Evolutionary conservation across 2,113 vertebrate species (phyloP).

Genomic region (Stercorarius parasiticus): DNA sequence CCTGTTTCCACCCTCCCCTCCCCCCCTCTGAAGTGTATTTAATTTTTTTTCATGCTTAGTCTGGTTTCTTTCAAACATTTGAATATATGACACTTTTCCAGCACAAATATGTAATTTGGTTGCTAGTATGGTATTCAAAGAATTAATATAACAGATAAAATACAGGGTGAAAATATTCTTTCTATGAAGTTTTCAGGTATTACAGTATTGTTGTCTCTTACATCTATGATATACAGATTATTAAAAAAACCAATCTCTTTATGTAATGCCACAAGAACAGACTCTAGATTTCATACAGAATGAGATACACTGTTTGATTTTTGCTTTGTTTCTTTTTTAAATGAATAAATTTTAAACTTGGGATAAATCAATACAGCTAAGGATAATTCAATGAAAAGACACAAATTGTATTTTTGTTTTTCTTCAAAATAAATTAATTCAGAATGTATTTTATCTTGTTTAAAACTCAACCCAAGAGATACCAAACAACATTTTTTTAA

Average conservation of each 20-base stretch:
- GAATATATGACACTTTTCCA: neutral
- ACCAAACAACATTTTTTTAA: conserved; percentile 62
- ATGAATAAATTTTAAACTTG: conserved; percentile 56
- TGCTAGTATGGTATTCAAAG: neutral
- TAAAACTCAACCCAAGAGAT: conserved; percentile 62
- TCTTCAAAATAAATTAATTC: conserved; percentile 70
- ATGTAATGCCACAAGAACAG: neutral
- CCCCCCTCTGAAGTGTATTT: neutral
- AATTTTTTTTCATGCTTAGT: neutral
- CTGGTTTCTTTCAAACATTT: neutral
- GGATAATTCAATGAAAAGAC: conserved; percentile 73
- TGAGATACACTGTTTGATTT: neutral
- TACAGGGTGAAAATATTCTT: neutral
- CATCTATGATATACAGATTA: neutral
- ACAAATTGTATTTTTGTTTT: conserved; percentile 72
- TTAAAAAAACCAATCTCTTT: neutral
- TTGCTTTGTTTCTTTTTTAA: neutral
- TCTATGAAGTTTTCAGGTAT: neutral
- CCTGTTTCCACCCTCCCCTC: too few species aligned
- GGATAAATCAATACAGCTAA: conserved; percentile 62
- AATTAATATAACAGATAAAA: neutral
- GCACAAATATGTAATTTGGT: neutral
- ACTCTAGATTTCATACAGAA: neutral
- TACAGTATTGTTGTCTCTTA: neutral
- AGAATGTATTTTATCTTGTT: conserved; percentile 66